Base-by-base conservation (phyloP, 1,140 invertebrate species). In the Ridgeia piscesae region DNA sequence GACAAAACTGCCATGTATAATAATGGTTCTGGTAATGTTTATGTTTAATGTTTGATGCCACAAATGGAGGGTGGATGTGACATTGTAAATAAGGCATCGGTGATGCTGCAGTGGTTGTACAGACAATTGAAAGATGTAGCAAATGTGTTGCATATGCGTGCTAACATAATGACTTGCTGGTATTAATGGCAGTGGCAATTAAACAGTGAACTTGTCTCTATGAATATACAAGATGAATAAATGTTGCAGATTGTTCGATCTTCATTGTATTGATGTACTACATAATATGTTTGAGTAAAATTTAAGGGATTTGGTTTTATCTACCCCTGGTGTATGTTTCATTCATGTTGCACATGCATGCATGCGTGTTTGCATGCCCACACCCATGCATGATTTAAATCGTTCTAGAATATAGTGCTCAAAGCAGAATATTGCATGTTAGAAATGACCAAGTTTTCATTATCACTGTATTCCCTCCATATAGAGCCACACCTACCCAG, bases 281-380 rank as follows among this genome's bases (percentile, higher is more conserved):
- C 27, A 77, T 17, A 77, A 77, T 17, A 77, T 21, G 58, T 77
- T 77, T 77, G 58, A 77, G 58, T 77, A 77, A 77, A n/a, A 77
- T 77, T 27, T 77, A 77, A 77, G 58, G 58, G 58, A 77, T 77
- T 77, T 77, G 58, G 58, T 77, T 77, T 77, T 77, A 77, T 77
- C 58, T 77, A 77, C 11, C 58, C 11, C 58, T 77, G 58, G 58
- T 77, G 27, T 27, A 27, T 77, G 58, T 31, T 77, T 31, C 58
- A 77, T 77, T 77, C 27, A 77, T 77, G 11, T 77, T 77, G 17
- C 58, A 77, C 58, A 77, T 77, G 27, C 58, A 77, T 77, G 58
- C 27, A 77, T 77, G 27, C 27, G 17, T 50, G 48, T 6, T 77
- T 77, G 27, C 58, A 77, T 17, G 17, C 58, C 8, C 27, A 31